Evolutionary conservation across 2,797 vertebrate species (phyloP), one percentile per base, ranked within the genome.

Genomic region (Sternotherus odoratus): DNA sequence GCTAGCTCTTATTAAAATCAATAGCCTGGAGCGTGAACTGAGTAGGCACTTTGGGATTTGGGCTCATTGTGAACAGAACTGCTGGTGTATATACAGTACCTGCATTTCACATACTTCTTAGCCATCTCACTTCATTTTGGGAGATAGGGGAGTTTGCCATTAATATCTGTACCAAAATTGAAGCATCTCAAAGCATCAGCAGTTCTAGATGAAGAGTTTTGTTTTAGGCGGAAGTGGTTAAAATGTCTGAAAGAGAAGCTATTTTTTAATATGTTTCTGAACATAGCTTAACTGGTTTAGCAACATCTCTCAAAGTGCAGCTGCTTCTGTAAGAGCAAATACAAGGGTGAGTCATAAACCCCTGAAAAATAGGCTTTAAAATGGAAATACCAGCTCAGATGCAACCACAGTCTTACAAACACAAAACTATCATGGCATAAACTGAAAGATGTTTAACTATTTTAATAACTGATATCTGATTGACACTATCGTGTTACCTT

Each of bases 301-400:
- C 21, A 69, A 24, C n/a, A 69, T 69, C 23, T 69, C 36, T 69
- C 66, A 24, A 49, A 77, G 43, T 69, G 23, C 1, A 8, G 57
- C 85, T 83, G 90, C 43, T 95, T 77, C 13, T 17, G 23, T 13
- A 33, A 2, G 11, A 56, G n/a, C 28, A 92, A 28, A 87, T 49
- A 53, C 90, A 84, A 36, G 1, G 24, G 77, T 94, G 94, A 97
- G 89, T 95, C 91, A 94, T 66, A 91, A 91, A 72, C 63, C 78
- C 72, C 93, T 77, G 56, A 89, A 86, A 96, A 96, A 87, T 11
- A 1, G 8, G 33, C 75, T 50, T 95, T 95, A 90, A 96, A 95
- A 87, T 11, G 91, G 93, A 95, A 93, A 93, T 0, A 11, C 46
- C 51, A 80, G 49, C 56, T 94, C 63, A 16, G 1, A 17, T 53